Evolutionary conservation across 2,888 invertebrate genomes (phyloP).

Genomic region (Nephrocerus scutellatus): DNA sequence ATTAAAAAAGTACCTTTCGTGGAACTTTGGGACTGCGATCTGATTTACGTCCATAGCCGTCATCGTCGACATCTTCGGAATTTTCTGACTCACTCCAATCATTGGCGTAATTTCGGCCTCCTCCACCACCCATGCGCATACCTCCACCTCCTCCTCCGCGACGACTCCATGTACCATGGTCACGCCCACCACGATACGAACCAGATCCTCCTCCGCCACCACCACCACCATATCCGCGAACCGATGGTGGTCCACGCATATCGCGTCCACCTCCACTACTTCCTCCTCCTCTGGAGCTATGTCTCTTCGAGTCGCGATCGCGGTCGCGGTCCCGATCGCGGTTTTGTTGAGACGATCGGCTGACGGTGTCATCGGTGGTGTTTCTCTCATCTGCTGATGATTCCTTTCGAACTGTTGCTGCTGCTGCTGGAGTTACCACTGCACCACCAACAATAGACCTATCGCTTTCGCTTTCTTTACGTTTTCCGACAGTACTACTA

Average conservation of each 20-base stretch:
- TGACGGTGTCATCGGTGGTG: conserved; percentile 11
- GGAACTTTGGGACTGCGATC: conserved; percentile 50
- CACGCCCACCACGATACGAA: conserved; percentile 50
- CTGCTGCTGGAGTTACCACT: no score
- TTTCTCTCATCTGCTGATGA: conserved; percentile 10
- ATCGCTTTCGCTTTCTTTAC: conserved; percentile 21
- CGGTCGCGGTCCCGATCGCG: conserved; percentile 16
- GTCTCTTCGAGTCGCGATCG: conserved; percentile 20
- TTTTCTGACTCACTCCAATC: conserved; percentile 57
- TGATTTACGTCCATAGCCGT: conserved; percentile 53
- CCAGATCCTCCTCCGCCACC: conserved; percentile 48
- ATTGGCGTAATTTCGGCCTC: conserved; percentile 42
- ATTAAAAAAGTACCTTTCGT: conserved; percentile 46
- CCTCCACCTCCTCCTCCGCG: conserved; percentile 47
- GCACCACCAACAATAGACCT: no score
- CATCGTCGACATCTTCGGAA: conserved; percentile 69
- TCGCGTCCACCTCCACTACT: conserved; percentile 48
- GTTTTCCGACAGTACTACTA: conserved; percentile 19
- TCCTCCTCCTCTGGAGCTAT: conserved; percentile 38
- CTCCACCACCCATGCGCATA: conserved; percentile 33
- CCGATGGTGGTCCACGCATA: conserved; percentile 41
- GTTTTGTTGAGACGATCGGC: no score
- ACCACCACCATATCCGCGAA: conserved; percentile 32
- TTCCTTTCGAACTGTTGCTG: neutral
- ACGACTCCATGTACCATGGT: conserved; percentile 44